phyloP scores from a whole-genome alignment of 2,113 vertebrate species.

The Microcebus ravelobensis region DNA sequence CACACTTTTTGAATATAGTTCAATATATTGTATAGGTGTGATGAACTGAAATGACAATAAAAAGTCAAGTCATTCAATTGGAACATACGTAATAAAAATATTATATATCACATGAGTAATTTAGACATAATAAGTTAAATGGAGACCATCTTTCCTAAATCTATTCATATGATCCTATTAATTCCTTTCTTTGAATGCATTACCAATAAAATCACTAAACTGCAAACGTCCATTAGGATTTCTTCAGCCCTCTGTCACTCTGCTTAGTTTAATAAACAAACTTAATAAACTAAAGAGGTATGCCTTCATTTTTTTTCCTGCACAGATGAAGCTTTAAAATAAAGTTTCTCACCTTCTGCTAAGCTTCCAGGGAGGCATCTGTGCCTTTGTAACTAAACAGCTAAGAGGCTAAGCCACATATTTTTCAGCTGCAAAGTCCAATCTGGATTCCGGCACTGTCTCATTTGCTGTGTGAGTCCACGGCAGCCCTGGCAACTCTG shows the following conservation, averaged over 20 bases:
- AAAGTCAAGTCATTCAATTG: neutral
- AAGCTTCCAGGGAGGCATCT: slow-evolving; percentile 48
- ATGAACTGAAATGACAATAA: neutral
- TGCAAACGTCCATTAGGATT: neutral
- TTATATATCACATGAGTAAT: neutral
- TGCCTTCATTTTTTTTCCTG: neutral
- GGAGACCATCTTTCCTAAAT: neutral
- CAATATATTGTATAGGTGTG: neutral
- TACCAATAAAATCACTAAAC: neutral
- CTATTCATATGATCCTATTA: neutral
- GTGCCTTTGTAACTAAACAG: slow-evolving; percentile 52
- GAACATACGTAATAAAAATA: neutral
- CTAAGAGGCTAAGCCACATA: slow-evolving; percentile 46
- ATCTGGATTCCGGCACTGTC: neutral
- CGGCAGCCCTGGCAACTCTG: neutral
- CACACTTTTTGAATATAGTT: neutral
- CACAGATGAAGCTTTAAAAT: slow-evolving; percentile 62
- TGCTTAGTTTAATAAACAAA: slow-evolving; percentile 31
- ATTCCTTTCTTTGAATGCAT: neutral
- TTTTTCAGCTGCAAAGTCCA: neutral
- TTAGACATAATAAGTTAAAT: neutral
- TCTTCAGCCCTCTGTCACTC: neutral
- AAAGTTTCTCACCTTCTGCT: slow-evolving; percentile 55
- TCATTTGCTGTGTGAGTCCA: neutral
- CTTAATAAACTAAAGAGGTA: neutral